Evolutionary conservation across 92 coral and sea anemone species (phyloP).

Genomic region (Zoanthus sociatus): DNA sequence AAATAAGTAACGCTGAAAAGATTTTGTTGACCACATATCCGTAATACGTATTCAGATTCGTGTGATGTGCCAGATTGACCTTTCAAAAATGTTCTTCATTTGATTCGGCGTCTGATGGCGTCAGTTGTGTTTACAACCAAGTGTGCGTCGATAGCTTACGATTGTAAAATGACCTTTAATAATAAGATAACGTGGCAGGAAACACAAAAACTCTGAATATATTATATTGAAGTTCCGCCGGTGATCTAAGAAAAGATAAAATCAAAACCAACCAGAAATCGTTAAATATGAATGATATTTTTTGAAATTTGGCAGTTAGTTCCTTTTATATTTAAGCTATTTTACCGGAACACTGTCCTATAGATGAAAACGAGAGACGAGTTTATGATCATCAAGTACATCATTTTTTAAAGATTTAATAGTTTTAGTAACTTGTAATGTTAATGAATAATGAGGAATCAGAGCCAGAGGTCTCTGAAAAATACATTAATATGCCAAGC

Average conservation of each 20-base stretch:
- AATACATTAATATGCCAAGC: too few relatives aligned
- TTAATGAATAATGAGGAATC: too few relatives aligned
- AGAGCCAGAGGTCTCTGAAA: too few relatives aligned
- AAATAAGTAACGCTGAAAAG: background rate
- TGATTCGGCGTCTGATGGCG: background rate
- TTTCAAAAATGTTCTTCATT: background rate
- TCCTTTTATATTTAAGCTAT: background rate
- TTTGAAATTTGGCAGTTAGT: background rate
- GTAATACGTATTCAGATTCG: background rate
- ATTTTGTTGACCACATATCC: background rate
- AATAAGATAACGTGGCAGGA: background rate
- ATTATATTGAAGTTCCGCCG: constrained; percentile 8
- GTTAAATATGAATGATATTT: background rate
- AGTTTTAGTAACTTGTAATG: too few relatives aligned
- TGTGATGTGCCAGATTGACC: background rate
- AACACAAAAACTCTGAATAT: background rate
- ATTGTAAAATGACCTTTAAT: background rate
- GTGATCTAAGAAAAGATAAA: background rate
- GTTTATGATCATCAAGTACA: too few relatives aligned
- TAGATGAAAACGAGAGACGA: background rate
- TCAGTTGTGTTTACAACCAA: background rate
- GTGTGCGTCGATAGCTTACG: background rate
- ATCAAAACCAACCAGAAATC: background rate
- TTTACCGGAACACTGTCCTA: background rate
- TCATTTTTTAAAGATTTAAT: too few relatives aligned